phyloP scores from a whole-genome alignment of 1,140 invertebrate species.

The Babylonia areolata region DNA sequence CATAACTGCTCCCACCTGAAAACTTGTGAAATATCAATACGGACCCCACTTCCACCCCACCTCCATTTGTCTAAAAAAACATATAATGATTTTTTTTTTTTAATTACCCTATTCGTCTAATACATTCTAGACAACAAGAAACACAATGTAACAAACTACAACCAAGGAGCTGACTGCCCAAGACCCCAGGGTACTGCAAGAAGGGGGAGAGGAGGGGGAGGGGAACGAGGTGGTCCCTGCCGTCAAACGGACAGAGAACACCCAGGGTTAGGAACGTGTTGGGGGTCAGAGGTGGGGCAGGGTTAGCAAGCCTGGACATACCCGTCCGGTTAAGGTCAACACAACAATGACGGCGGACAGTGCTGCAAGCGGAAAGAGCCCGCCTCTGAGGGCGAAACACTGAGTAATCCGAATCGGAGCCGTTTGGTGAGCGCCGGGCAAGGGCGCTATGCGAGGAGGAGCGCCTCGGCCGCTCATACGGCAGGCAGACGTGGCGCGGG shows the following conservation, averaged over 20 bases:
- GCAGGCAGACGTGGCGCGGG: constrained; percentile 71
- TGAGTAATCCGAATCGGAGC: constrained; percentile 70
- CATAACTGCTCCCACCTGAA: no score
- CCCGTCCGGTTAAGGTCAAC: constrained; percentile 68
- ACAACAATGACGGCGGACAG: constrained; percentile 72
- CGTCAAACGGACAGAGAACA: neutral
- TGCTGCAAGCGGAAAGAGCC: constrained; percentile 71
- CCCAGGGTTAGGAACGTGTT: no score
- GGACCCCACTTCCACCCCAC: no score
- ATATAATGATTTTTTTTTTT: no score
- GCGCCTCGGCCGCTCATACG: constrained; percentile 64
- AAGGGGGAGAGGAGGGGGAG: neutral
- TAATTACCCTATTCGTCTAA: no score
- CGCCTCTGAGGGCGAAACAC: constrained; percentile 65
- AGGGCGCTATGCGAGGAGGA: constrained; percentile 73
- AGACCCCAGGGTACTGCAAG: neutral
- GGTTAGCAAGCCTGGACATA: constrained; percentile 50
- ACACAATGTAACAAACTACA: no score
- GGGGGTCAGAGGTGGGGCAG: neutral
- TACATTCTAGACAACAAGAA: no score
- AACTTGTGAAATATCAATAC: no score
- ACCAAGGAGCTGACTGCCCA: neutral
- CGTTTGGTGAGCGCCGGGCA: constrained; percentile 67
- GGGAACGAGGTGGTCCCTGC: neutral
- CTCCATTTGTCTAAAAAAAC: no score